phyloP scores from a whole-genome alignment of 2,113 vertebrate genomes.

The Cygnus atratus region DNA sequence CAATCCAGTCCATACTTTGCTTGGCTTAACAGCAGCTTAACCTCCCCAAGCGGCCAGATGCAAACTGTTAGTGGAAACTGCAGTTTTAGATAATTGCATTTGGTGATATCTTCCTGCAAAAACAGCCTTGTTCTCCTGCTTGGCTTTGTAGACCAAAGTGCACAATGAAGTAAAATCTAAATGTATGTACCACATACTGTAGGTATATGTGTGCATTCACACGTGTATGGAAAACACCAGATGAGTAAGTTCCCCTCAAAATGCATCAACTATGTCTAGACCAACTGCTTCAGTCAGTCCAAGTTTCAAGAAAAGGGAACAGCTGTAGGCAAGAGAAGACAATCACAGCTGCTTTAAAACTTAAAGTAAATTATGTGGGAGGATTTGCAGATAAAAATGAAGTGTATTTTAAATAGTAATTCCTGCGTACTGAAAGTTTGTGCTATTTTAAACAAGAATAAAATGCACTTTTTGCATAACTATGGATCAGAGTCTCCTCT shows the following conservation, averaged over 20 bases:
- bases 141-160: not conserved
- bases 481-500: not conserved
- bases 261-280: constrained; percentile 18
- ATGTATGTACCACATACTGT: not conserved
- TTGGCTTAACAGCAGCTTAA: not conserved
- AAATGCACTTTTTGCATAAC: not conserved
- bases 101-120: constrained; percentile 1
- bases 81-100: not conserved
- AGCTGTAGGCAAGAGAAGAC: constrained; percentile 40
- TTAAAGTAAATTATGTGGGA: constrained; percentile 21
- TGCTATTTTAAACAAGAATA: not conserved
- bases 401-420: not conserved
- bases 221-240: not conserved
- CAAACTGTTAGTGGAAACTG: constrained; percentile 12
- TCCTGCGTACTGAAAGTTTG: not conserved
- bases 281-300: constrained; percentile 39
- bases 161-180: not conserved
- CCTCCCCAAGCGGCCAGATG: constrained; percentile 10
- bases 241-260: constrained; percentile 19
- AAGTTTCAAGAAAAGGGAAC: constrained; percentile 35
- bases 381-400: not conserved
- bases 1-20: not conserved
- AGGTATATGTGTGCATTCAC: not conserved
- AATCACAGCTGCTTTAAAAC: constrained; percentile 37
- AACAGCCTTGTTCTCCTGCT: not conserved